A percentile compares a stretch with the other conserved stretches of the same genome.
These are phyloP conservation scores for Acronicta psi DNA, from an alignment of 2,888 invertebrate species.

Conservation along the genomic window DNA sequence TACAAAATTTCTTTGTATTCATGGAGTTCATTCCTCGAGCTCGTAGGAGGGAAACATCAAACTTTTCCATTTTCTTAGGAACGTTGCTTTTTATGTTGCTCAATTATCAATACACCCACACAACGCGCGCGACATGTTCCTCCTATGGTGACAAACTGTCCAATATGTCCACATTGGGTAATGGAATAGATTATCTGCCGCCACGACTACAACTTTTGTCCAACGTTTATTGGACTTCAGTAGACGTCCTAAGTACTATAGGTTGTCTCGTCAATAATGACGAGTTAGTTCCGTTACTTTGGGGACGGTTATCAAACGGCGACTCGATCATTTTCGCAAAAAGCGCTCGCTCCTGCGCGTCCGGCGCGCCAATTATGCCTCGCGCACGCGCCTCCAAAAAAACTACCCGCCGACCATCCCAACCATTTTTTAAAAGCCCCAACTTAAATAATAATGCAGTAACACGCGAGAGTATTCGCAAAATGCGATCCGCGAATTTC, in stretches of 20 bases:
- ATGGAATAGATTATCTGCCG: slow-evolving; percentile 14
- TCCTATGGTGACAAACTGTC: slow-evolving; percentile 38
- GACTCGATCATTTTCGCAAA: slow-evolving; percentile 61
- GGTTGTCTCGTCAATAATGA: slow-evolving; percentile 11
- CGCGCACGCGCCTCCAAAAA: slow-evolving; percentile 88
- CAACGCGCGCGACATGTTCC: slow-evolving; percentile 23
- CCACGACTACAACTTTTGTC: slow-evolving; percentile 2
- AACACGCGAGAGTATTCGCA: slow-evolving; percentile 88
- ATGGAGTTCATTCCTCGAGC: slow-evolving; percentile 22
- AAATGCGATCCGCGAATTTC: slow-evolving; percentile 88
- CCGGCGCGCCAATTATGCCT: slow-evolving; percentile 82
- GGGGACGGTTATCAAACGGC: slow-evolving; percentile 61
- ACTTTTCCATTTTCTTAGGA: slow-evolving; percentile 27
- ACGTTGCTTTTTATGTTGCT: slow-evolving; percentile 22
- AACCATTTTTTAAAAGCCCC: slow-evolving; percentile 84
- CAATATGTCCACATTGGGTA: slow-evolving; percentile 35
- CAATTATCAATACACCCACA: slow-evolving; percentile 48
- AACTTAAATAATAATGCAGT: slow-evolving; percentile 88
- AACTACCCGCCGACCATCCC: slow-evolving; percentile 77
- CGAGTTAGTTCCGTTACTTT: slow-evolving; percentile 57
- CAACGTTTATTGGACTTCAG: slow-evolving; percentile 6
- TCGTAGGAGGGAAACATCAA: slow-evolving; percentile 8
- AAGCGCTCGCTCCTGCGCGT: slow-evolving; percentile 70
- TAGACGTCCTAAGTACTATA: slow-evolving; percentile 2
- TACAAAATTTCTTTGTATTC: slow-evolving; percentile 20